Evolutionary conservation across 1,140 invertebrate genomes (phyloP), one percentile per base, ranked within the genome.

Genomic region (Akabosia matsudoensis): DNA sequence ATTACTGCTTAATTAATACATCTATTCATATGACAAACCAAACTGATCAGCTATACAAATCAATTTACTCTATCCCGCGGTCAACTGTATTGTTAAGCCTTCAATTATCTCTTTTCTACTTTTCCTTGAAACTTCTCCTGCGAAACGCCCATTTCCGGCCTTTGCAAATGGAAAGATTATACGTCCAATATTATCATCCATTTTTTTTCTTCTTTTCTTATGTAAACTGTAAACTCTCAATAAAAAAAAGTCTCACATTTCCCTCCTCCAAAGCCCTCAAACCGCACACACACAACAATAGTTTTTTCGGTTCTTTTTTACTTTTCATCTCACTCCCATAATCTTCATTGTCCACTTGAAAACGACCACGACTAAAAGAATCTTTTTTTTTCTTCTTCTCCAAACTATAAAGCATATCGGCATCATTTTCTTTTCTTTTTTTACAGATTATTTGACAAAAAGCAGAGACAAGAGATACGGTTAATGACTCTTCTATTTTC

Each of bases 391-490:
- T n/a, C n/a, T n/a, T n/a, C n/a, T n/a, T n/a, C n/a, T n/a, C n/a
- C n/a, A n/a, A n/a, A n/a, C n/a, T n/a, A n/a, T n/a, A n/a, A n/a
- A n/a, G n/a, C n/a, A n/a, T n/a, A n/a, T n/a, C n/a, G n/a, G n/a
- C n/a, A n/a, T n/a, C n/a, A n/a, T n/a, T n/a, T n/a, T n/a, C n/a
- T n/a, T n/a, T n/a, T n/a, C n/a, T n/a, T n/a, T n/a, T 18, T 56
- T 56, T 22, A 24, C 28, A 67, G 61, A 67, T 67, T 67, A 67
- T 45, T 10, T 67, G 61, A 67, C 61, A 67, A 67, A 67, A 30
- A 67, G 61, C 61, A 67, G 61, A 67, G 61, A 67, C 61, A 67
- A 30, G 61, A 67, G 22, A 67, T 28, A 67, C 10, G 28, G 7
- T 67, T 67, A 67, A 67, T 67, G 61, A 22, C 28, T 30, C 61